Evolutionary conservation across 1,140 invertebrate species (phyloP), one percentile per base, ranked within the genome.

Genomic region (Penaeus vannamei): DNA sequence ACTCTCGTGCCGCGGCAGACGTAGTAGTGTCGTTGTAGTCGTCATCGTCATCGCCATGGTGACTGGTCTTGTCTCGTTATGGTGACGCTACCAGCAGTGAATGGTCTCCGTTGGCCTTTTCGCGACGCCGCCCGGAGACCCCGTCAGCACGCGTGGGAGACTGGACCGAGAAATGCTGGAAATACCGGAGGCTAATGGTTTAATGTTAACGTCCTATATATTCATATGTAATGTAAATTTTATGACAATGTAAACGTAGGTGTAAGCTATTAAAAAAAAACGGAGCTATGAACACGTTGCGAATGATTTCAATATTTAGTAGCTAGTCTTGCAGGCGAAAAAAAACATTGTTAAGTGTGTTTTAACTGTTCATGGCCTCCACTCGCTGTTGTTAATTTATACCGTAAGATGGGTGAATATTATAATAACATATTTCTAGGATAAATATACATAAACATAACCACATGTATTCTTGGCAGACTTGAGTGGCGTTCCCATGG

Each of bases 191-290:
- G 53, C 53, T 53, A 53, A 14, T 53, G 14, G 14, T 53, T n/a
- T 53, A 12, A 1, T 53, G 53, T 53, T 53, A 8, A 53, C 53
- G 53, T 53, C 53, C 53, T 53, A 53, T 66, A 60, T 84, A 69
- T 84, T 84, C 83, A 66, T 69, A 84, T 84, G 83, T 84, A 64
- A 66, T 84, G 83, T 84, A 84, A 69, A 84, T 69, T 84, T 84
- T 84, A 61, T 84, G 36, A 84, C 61, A 84, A 32, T 84, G 83
- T 84, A 84, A 84, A 69, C 83, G 46, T 84, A 84, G 83, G 42
- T 84, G 23, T 84, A 84, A 84, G 83, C 64, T 69, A 84, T 36
- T 59, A 46, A 46, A 59, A 82, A 84, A 84, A 64, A 84, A 59
- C 53, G 53, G 83, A 46, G 42, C 83, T 69, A 46, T 84, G 83